Evolutionary conservation across 2,888 invertebrate species (phyloP).

Genomic region (Merodon equestris): DNA sequence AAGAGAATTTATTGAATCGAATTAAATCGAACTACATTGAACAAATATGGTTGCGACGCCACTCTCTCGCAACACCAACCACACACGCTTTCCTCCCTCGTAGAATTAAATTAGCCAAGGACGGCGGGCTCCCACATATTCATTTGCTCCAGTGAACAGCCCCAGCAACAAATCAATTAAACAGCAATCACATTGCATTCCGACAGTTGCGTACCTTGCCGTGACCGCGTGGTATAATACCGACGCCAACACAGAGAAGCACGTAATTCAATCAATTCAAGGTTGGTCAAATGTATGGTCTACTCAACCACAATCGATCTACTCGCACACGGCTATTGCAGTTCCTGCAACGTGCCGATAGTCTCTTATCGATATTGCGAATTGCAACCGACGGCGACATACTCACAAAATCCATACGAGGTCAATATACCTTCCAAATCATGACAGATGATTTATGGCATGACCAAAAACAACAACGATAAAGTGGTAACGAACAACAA

Average conservation of each 20-base stretch:
- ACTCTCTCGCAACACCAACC: no score
- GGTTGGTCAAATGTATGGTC: not conserved
- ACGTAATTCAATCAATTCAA: constrained; percentile 33
- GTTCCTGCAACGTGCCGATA: no score
- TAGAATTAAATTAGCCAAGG: constrained; percentile 16
- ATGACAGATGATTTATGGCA: constrained; percentile 51
- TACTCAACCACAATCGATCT: no score
- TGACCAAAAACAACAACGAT: constrained; percentile 1
- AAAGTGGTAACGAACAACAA: constrained; percentile 2
- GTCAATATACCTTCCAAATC: constrained; percentile 41
- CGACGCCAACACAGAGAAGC: constrained; percentile 20
- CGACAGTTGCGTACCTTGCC: not conserved
- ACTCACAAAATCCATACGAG: constrained; percentile 25
- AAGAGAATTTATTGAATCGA: no score
- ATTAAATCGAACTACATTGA: no score
- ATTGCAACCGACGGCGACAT: constrained; percentile 21
- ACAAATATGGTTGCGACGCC: no score
- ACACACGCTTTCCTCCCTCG: constrained; percentile 16
- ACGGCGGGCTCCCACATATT: constrained; percentile 23
- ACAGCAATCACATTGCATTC: constrained; percentile 28
- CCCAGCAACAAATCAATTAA: not conserved
- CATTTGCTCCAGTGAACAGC: not conserved
- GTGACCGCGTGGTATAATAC: constrained; percentile 1
- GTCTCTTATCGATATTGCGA: no score
- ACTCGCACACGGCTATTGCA: no score